A percentile compares a stretch with the other conserved stretches of the same genome.
These are phyloP conservation scores for Astreopora myriophthalma DNA, from an alignment of 64 coral and sea anemone species.

Conservation along the genomic window DNA sequence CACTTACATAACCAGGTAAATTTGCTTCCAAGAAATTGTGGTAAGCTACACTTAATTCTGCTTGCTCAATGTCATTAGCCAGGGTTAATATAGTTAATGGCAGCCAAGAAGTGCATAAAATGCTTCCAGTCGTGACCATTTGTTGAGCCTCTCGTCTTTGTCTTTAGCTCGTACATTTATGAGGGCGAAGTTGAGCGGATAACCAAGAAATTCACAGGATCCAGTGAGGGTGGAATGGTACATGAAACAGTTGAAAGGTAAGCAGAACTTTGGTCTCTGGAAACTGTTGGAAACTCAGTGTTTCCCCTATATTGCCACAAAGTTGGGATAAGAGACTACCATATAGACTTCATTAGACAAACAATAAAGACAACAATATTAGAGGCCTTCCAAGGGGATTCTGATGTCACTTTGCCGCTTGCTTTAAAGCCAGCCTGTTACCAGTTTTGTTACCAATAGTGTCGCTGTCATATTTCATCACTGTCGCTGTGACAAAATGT, in stretches of 20 bases:
- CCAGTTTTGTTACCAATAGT: too few relatives aligned
- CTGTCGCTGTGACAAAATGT: too few relatives aligned
- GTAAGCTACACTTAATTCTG: not conserved
- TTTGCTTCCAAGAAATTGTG: not conserved
- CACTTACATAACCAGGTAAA: slow-evolving; percentile 65
- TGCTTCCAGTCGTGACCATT: not conserved
- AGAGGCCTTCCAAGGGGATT: too few relatives aligned
- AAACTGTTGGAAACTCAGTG: too few relatives aligned
- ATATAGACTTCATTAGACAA: too few relatives aligned
- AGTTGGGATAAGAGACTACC: not conserved
- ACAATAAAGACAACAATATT: too few relatives aligned
- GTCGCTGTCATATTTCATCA: too few relatives aligned
- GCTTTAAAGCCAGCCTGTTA: too few relatives aligned
- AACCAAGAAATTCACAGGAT: slow-evolving; percentile 78
- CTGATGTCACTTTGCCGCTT: too few relatives aligned
- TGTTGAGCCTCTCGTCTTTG: not conserved
- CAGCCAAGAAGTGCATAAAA: too few relatives aligned
- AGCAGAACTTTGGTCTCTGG: not conserved
- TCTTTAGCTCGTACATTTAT: slow-evolving; percentile 72
- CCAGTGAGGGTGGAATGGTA: slow-evolving; percentile 83
- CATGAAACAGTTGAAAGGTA: slow-evolving; percentile 97
- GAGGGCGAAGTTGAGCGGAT: slow-evolving; percentile 90
- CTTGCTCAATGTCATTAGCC: not conserved
- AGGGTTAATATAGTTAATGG: too few relatives aligned
- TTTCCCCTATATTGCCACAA: too few relatives aligned